Conservation (phyloP, 1,140 invertebrate genomes). For the Parasteatoda tepidariorum region DNA sequence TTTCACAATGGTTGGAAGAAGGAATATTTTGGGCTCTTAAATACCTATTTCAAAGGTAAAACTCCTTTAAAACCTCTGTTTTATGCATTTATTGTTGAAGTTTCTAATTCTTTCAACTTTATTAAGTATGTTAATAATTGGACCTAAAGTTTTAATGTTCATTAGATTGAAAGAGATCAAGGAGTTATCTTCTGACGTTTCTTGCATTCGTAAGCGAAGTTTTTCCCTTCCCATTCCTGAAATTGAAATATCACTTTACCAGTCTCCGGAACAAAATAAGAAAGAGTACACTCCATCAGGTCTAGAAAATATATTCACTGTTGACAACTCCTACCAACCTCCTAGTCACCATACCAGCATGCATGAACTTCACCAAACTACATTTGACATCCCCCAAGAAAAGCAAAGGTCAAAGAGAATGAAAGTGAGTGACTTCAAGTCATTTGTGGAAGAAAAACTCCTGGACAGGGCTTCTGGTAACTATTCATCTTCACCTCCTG, state of each 20-base stretch:
- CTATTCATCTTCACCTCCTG: constrained; percentile 8
- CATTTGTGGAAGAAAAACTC: constrained; percentile 90
- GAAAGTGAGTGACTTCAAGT: constrained; percentile 87
- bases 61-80: background rate
- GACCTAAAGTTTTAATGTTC: background rate
- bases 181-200: constrained; percentile 28
- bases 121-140: background rate
- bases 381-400: constrained; percentile 74
- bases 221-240: constrained; percentile 94
- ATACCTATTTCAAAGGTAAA: constrained; percentile 87
- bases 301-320: constrained; percentile 64
- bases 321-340: constrained; percentile 68
- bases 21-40: constrained; percentile 98
- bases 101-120: too few relatives aligned
- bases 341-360: constrained; percentile 72
- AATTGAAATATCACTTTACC: constrained; percentile 87
- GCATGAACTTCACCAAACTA: constrained; percentile 64
- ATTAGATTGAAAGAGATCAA: constrained; percentile 52
- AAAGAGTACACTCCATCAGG: constrained; percentile 44
- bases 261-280: constrained; percentile 67
- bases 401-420: constrained; percentile 81
- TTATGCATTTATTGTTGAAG: too few relatives aligned
- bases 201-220: constrained; percentile 73
- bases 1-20: constrained; percentile 97
- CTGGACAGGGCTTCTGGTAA: constrained; percentile 87